These are phyloP conservation scores for Thamnophis elegans DNA, from an alignment of 2,797 vertebrate genomes.

Conservation along the genomic window DNA sequence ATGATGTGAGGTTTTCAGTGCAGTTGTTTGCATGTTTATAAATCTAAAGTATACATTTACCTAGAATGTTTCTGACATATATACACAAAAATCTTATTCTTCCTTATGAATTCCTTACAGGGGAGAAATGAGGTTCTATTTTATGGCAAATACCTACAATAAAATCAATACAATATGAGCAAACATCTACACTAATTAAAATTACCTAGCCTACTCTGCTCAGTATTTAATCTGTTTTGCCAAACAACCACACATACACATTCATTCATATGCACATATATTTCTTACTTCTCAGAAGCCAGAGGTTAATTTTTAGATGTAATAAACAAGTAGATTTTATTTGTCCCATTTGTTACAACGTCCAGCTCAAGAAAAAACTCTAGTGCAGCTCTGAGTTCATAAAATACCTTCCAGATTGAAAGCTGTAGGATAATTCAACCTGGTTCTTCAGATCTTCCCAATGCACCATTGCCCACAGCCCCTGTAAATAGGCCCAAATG, in stretches of 20 bases:
- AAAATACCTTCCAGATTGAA: background rate
- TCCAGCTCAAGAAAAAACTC: background rate
- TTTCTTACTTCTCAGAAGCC: background rate
- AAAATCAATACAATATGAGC: background rate
- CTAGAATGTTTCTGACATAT: background rate
- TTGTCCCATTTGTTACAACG: background rate
- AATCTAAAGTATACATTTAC: background rate
- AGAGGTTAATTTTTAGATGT: background rate
- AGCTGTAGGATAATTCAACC: background rate
- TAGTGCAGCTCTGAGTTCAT: background rate
- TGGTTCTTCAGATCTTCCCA: background rate
- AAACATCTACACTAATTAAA: background rate
- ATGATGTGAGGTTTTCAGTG: background rate
- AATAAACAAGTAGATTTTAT: background rate
- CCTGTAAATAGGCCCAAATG: background rate
- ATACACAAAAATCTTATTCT: background rate
- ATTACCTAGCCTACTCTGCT: background rate
- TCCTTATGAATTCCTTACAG: background rate
- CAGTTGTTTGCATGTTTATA: background rate
- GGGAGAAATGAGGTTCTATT: background rate
- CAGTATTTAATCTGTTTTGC: background rate
- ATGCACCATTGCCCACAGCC: background rate
- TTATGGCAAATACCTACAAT: slow-evolving; percentile 6
- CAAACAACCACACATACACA: background rate
- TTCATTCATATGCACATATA: background rate